Percentiles rank a stretch among this genome's conserved stretches.
phyloP scores from a whole-genome alignment of 2,888 invertebrate species.

The Blastobasis adustella region DNA sequence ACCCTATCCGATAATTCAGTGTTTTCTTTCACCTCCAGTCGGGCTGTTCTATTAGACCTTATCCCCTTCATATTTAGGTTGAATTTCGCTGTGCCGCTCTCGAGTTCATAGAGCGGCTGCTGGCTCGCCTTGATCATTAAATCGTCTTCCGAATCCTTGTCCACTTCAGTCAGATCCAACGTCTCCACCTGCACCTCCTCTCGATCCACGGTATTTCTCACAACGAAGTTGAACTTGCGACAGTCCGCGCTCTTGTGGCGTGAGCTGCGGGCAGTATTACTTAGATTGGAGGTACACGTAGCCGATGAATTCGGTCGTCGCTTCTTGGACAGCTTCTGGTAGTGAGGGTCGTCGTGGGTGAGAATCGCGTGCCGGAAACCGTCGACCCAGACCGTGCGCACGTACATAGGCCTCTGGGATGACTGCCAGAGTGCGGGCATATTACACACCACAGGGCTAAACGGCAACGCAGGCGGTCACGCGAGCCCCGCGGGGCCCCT shows the following conservation, averaged over 20 bases:
- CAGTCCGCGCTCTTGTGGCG: constrained; percentile 37
- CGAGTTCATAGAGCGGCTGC: constrained; percentile 38
- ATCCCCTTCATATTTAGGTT: constrained; percentile 47
- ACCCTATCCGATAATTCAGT: constrained; percentile 80
- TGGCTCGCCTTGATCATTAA: constrained; percentile 40
- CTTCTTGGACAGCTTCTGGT: constrained; percentile 36
- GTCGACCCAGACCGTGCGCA: constrained; percentile 81
- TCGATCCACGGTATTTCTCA: constrained; percentile 35
- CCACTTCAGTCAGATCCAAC: constrained; percentile 46
- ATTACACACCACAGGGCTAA: constrained; percentile 31
- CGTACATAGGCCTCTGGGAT: constrained; percentile 76
- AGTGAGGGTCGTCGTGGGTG: constrained; percentile 76
- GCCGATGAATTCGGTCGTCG: constrained; percentile 50
- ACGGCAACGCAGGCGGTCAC: constrained; percentile 34
- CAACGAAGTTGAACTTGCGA: constrained; percentile 46
- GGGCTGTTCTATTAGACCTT: constrained; percentile 50
- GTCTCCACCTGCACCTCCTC: constrained; percentile 36
- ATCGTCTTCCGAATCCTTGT: constrained; percentile 44
- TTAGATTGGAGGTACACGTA: constrained; percentile 24
- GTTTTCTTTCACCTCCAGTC: constrained; percentile 45
- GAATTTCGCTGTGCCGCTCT: constrained; percentile 26
- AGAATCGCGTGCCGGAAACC: constrained; percentile 82
- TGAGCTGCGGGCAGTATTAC: constrained; percentile 26
- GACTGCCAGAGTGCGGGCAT: constrained; percentile 78
- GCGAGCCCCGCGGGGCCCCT: constrained; percentile 25